These are phyloP conservation scores for Montipora foliosa DNA, from an alignment of 64 coral and sea anemone species.

Conservation along the genomic window DNA sequence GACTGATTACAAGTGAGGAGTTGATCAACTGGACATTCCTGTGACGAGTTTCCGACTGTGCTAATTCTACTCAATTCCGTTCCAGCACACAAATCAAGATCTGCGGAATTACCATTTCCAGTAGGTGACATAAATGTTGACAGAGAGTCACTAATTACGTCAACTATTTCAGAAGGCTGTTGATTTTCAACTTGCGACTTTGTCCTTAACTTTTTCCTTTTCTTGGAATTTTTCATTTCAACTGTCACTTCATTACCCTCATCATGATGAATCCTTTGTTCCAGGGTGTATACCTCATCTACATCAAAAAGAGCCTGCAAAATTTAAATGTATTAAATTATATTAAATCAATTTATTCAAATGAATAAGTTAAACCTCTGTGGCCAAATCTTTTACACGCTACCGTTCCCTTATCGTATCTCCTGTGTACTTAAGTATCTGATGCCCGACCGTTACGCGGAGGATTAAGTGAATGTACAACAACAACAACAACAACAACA, in stretches of 20 bases:
- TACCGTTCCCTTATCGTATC: too few relatives aligned
- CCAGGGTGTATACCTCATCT: conserved; percentile 94
- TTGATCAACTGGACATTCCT: neutral
- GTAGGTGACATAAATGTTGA: neutral
- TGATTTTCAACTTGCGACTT: conserved; percentile 1
- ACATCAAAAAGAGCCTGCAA: conserved; percentile 95
- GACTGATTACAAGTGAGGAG: neutral
- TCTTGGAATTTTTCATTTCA: conserved; percentile 49
- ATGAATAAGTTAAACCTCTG: too few relatives aligned
- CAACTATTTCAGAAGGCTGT: neutral
- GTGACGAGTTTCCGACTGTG: too few relatives aligned
- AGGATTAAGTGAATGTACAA: too few relatives aligned
- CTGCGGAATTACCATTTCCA: neutral
- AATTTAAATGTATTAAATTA: neutral
- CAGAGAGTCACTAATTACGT: neutral
- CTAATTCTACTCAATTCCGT: neutral
- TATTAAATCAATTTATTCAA: too few relatives aligned
- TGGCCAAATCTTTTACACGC: too few relatives aligned
- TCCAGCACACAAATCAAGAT: too few relatives aligned
- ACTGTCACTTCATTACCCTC: neutral
- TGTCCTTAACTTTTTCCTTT: conserved; percentile 76
- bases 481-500: too few relatives aligned
- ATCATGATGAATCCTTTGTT: conserved; percentile 49
- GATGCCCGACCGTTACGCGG: too few relatives aligned
- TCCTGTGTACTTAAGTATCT: too few relatives aligned